Conservation (phyloP, 2,888 invertebrate species). For the Parnassius apollo region DNA sequence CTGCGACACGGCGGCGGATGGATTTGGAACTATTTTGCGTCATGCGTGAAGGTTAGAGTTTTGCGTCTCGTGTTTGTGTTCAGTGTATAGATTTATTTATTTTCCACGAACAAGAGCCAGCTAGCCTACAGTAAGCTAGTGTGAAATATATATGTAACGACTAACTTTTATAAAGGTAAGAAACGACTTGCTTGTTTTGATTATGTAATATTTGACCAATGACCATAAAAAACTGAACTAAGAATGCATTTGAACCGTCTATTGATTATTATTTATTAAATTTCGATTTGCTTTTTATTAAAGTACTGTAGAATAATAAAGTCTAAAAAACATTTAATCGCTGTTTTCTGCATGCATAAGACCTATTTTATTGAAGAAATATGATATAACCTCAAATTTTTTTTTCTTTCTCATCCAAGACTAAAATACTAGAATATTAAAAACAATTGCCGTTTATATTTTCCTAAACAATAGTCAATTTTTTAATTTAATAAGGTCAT, state of each 20-base stretch:
- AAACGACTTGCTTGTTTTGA: conserved; percentile 36
- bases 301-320: too few species aligned
- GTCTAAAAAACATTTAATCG: too few species aligned
- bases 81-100: conserved; percentile 44
- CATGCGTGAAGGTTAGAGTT: conserved; percentile 38
- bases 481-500: too few species aligned
- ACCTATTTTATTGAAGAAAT: not conserved
- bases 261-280: not conserved
- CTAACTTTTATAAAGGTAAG: conserved; percentile 53
- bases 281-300: not conserved
- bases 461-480: too few species aligned
- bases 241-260: not conserved
- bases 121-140: conserved; percentile 28
- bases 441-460: too few species aligned
- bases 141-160: conserved; percentile 37
- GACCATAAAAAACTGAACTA: conserved; percentile 31
- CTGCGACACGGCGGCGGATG: conserved; percentile 39
- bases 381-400: conserved; percentile 47
- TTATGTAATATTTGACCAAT: conserved; percentile 62
- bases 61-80: conserved; percentile 61
- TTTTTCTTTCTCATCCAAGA: not conserved
- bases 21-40: conserved; percentile 45
- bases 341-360: not conserved
- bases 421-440: not conserved
- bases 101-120: conserved; percentile 31